Evolutionary conservation across 1,140 invertebrate species (phyloP).

Genomic region (Telenomus remus): DNA sequence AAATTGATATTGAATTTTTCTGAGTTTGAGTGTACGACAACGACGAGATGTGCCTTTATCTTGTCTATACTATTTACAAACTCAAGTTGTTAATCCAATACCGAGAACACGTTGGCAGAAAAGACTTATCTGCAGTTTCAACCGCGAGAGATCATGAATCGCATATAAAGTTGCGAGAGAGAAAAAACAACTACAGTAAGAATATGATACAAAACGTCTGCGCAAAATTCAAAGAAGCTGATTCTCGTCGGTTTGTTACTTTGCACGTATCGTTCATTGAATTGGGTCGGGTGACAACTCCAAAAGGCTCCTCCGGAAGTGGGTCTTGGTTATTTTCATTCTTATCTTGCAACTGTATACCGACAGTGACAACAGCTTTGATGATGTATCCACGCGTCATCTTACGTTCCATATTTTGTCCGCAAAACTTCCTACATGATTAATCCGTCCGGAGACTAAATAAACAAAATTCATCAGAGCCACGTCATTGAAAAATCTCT

Average conservation of each 20-base stretch:
- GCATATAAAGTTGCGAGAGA: not conserved
- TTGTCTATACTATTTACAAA: too few species aligned
- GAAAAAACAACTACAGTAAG: too few species aligned
- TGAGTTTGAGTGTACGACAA: too few species aligned
- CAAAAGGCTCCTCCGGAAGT: constrained; percentile 64
- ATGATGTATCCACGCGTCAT: constrained; percentile 50
- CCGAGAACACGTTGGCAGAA: too few species aligned
- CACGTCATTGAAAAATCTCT: constrained; percentile 15
- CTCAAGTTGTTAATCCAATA: too few species aligned
- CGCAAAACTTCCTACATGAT: constrained; percentile 45
- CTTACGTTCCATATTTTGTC: constrained; percentile 41
- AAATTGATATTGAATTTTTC: too few species aligned
- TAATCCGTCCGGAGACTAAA: constrained; percentile 44
- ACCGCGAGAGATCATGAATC: not conserved
- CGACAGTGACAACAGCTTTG: constrained; percentile 42
- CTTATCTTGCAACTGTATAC: constrained; percentile 62
- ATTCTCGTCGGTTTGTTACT: constrained; percentile 20
- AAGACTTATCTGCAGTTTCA: too few species aligned
- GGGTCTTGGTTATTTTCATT: constrained; percentile 57
- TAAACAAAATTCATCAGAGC: constrained; percentile 32
- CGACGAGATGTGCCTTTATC: too few species aligned
- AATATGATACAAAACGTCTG: too few species aligned
- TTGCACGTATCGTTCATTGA: constrained; percentile 39
- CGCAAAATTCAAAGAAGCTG: constrained; percentile 6
- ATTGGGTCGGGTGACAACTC: constrained; percentile 61